These are phyloP conservation scores for Batillaria attramentaria DNA, from an alignment of 1,140 invertebrate species.

Conservation along the genomic window DNA sequence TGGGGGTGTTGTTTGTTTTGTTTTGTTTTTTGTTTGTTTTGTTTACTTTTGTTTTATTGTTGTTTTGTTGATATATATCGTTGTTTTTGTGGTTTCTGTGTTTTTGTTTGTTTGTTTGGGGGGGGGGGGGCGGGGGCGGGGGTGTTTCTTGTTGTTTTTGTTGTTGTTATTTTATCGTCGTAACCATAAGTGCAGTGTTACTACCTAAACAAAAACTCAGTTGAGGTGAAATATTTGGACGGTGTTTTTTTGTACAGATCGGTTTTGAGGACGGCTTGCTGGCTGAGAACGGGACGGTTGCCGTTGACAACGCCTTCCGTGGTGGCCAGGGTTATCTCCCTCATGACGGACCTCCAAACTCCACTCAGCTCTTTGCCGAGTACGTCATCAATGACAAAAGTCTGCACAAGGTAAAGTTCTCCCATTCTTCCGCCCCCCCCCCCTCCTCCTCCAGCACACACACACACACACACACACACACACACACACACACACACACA, in stretches of 20 bases:
- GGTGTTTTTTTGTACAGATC: neutral
- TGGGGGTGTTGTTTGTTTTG: no score
- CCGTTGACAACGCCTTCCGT: conserved; percentile 35
- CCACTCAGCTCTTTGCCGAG: neutral
- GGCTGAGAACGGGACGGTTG: conserved; percentile 28
- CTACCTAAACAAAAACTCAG: no score
- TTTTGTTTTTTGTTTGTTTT: neutral
- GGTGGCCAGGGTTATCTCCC: neutral
- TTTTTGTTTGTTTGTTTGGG: conserved; percentile 4
- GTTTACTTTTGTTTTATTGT: neutral
- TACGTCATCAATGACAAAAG: neutral
- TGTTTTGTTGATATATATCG: neutral
- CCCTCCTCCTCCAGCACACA: neutral
- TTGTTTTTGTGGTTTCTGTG: neutral
- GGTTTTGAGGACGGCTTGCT: conserved; percentile 24
- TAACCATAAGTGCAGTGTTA: no score
- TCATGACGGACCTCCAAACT: neutral
- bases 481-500: neutral
- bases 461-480: conserved; percentile 3
- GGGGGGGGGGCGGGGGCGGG: no score
- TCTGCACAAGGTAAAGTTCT: neutral
- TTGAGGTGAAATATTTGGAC: neutral
- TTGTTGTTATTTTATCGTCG: no score
- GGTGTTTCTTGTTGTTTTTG: no score
- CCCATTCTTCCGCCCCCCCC: neutral